Base-by-base conservation (phyloP, 2,888 invertebrate species). In the Magallana nippona region DNA sequence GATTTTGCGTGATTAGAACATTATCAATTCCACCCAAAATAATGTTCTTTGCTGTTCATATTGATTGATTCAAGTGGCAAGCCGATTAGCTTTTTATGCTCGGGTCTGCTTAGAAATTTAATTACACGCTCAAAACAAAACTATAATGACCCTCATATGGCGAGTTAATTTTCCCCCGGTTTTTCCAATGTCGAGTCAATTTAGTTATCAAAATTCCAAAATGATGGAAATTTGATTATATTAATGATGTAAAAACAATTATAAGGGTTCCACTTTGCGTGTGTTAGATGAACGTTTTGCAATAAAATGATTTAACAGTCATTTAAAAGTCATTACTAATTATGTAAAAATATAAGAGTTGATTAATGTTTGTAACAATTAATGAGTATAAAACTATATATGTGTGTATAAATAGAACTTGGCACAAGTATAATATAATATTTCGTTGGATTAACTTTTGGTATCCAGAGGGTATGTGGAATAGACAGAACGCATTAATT, bases 81-180 rank as follows among this genome's bases (percentile, higher is more conserved):
- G 22, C 71, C 71, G 71, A 71, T 71, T 71, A 71, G 71, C 71
- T 71, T 71, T 71, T 71, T 27, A 71, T 71, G 71, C 63, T n/a
- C 63, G 19, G 11, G 63, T 27, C 63, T 19, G 11, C 71, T 32
- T 11, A 15, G 13, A 11, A 27, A 27, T 32, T 27, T 15, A 32
- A 71, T 71, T 71, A 27, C 22, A 22, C 15, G 71, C 32, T 22
- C 71, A 22, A 71, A 15, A 27, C 11, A 71, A 11, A 32, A 27
- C 71, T 27, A 15, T 27, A 27, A 15, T 71, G 71, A 13, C 15
- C 27, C 71, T 27, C 27, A 27, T 5, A 22, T 15, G 11, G 71
- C 13, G 5, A 27, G 27, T 32, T 71, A 71, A 71, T 71, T 71
- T 71, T 71, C 71, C 27, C 27, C 15, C 15, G 71, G 27, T 71